Evolutionary conservation across 2,113 vertebrate species (phyloP).

Genomic region (Lepisosteus oculatus): DNA sequence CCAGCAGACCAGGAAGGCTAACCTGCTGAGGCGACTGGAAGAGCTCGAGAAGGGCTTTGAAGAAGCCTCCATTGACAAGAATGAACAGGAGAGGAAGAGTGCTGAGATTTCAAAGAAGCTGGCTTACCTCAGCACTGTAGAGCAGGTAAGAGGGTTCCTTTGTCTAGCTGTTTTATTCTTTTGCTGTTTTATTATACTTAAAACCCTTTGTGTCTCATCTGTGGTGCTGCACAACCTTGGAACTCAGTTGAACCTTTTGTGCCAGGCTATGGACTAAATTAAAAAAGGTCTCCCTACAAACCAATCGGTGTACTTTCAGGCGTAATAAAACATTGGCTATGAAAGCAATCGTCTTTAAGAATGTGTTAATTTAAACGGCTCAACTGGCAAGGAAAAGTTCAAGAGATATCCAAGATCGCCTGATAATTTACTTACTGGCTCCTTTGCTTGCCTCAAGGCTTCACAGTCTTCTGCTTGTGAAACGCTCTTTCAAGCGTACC

Average conservation of each 20-base stretch:
- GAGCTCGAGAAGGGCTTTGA: conserved; percentile 29
- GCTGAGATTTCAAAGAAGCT: conserved; percentile 14
- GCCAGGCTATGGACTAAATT: too few species aligned
- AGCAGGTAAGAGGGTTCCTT: conserved; percentile 9
- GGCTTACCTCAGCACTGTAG: conserved; percentile 12
- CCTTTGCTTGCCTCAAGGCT: background rate
- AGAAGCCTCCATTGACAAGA: conserved; percentile 31
- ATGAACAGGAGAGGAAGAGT: conserved; percentile 21
- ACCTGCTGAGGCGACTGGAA: conserved; percentile 15
- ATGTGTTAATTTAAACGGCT: conserved; percentile 11
- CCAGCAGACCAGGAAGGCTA: conserved; percentile 23
- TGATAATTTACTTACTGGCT: conserved; percentile 1
- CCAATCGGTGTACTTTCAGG: too few species aligned
- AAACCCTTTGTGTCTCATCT: too few species aligned
- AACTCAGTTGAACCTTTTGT: too few species aligned
- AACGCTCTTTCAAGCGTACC: background rate
- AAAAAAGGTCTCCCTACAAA: too few species aligned
- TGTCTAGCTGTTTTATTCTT: too few species aligned
- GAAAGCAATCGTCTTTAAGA: background rate
- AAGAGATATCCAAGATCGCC: conserved; percentile 20
- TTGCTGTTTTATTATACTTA: too few species aligned
- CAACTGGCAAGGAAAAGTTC: conserved; percentile 1
- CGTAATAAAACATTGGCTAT: too few species aligned
- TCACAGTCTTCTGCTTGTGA: conserved; percentile 9
- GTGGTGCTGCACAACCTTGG: too few species aligned